phyloP scores from a whole-genome alignment of 1,140 invertebrate species.

The Theocolax elegans region DNA sequence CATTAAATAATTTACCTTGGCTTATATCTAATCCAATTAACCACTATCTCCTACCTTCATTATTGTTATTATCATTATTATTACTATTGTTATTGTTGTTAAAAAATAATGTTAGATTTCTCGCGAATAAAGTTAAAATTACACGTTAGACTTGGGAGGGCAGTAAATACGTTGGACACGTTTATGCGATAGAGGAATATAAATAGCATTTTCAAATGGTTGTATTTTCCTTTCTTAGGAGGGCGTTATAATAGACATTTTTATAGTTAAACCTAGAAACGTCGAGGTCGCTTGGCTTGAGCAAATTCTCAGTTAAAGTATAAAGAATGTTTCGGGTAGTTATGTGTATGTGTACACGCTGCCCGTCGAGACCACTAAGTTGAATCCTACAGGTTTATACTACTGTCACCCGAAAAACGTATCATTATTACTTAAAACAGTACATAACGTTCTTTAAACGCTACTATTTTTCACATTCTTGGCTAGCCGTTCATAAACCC shows the following conservation, averaged over 20 bases:
- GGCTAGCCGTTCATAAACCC: too few relatives aligned
- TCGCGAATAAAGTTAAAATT: too few relatives aligned
- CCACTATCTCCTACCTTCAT: too few relatives aligned
- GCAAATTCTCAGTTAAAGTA: slow-evolving; percentile 4
- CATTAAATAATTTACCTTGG: too few relatives aligned
- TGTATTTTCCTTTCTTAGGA: slow-evolving; percentile 6
- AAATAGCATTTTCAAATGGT: slow-evolving; percentile 11
- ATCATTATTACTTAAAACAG: slow-evolving; percentile 18
- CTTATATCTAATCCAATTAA: too few relatives aligned
- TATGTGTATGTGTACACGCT: too few relatives aligned
- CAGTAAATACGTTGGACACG: too few relatives aligned
- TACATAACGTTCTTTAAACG: background rate
- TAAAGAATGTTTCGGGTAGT: slow-evolving; percentile 6
- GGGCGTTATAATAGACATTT: slow-evolving; percentile 25
- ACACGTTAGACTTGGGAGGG: too few relatives aligned
- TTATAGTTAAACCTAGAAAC: slow-evolving; percentile 18
- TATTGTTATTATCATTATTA: too few relatives aligned
- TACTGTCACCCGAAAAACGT: background rate
- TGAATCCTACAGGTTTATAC: slow-evolving; percentile 16
- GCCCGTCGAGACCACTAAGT: background rate
- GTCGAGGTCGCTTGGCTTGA: too few relatives aligned
- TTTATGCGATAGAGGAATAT: background rate
- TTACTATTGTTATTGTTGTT: too few relatives aligned
- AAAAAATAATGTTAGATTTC: too few relatives aligned
- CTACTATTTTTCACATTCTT: background rate